Base-by-base conservation (phyloP, 2,888 invertebrate species). In the Drosophila tripunctata region DNA sequence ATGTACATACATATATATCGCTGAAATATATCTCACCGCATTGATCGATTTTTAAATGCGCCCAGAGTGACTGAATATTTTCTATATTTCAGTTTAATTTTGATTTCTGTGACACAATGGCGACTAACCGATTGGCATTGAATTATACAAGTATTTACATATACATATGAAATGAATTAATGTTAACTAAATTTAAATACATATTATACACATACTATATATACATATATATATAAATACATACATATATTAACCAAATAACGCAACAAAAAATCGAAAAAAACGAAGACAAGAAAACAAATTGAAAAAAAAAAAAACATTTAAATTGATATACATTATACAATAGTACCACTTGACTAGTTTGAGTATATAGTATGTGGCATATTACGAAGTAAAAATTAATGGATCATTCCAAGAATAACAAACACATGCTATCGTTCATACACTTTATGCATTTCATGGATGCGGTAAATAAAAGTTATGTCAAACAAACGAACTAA, bases 171-270 rank as follows among this genome's bases (percentile, higher is more conserved):
- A 69, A 80, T 67, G 51, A 78, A 78, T 67, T 82, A 82, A 82
- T 82, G 82, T 82, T 82, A 82, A 85, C 85, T 82, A 82, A 82
- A 79, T 82, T 82, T 82, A 82, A 80, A 85, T 82, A 82, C 62
- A 78, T 70, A 77, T 75, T 75, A 81, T 69, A 84, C 75, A 78
- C 67, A 56, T 67, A 64, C 72, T 69, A 84, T 72, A 78, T 68
- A 56, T 67, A 64, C 72, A 81, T 68, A 77, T 57, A 75, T 38
- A 63, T 57, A 60, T 40, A 60, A 30, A 50, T 22, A 50, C 27
- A 52, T 36, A 58, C 50, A 45, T 27, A 60, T 27, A 60, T 68
- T 75, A 75, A 65, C 48, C 75, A 58, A 67, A 61, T 57, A 67
- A 58, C 54, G 43, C 40, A 70, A 21, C n/a, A 17, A 30, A 8